Evolutionary conservation across 2,797 vertebrate species (phyloP), one percentile per base, ranked within the genome.

Genomic region (Falco naumanni): DNA sequence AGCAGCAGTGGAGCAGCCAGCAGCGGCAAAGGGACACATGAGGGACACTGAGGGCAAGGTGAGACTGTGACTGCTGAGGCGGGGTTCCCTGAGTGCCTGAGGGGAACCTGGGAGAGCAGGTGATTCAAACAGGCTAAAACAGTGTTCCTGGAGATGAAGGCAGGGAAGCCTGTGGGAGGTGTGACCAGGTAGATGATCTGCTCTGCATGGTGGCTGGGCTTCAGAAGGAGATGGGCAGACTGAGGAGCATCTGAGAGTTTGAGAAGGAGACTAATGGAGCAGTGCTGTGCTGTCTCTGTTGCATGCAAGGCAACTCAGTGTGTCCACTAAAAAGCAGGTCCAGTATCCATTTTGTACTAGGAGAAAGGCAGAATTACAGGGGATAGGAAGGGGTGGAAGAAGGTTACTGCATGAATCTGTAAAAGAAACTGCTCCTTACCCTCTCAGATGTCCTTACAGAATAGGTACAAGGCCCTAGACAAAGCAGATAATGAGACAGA

Each of bases 31-130:
- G 25, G 60, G 60, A 22, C 39, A 28, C 48, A 34, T 1, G 16
- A 25, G 29, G 37, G 66, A 16, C 29, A 15, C 25, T 3, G 3
- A 28, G n/a, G 11, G 77, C 59, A 41, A 51, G 47, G 47, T 21
- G 47, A 63, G 24, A 53, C 8, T 33, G 20, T 2, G 6, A 24
- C 37, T 78, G 48, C 43, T n/a, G 5, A 28, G 37, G 29, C 24
- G 11, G 15, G 13, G 9, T 43, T 78, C 37, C 37, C 19, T 2
- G 3, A 5, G 14, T 0, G 2, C 21, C 29, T n/a, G 59, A 16
- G 14, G 37, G 43, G 9, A 48, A 37, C 56, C 9, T 1, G 3
- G 43, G 25, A 59, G n/a, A 31, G n/a, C n/a, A 59, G 43, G 48
- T n/a, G 60, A 53, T 43, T 53, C 51, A 47, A 47, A 47, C 19